These are phyloP conservation scores for Penaeus monodon DNA, from an alignment of 2,888 invertebrate species.

Conservation along the genomic window DNA sequence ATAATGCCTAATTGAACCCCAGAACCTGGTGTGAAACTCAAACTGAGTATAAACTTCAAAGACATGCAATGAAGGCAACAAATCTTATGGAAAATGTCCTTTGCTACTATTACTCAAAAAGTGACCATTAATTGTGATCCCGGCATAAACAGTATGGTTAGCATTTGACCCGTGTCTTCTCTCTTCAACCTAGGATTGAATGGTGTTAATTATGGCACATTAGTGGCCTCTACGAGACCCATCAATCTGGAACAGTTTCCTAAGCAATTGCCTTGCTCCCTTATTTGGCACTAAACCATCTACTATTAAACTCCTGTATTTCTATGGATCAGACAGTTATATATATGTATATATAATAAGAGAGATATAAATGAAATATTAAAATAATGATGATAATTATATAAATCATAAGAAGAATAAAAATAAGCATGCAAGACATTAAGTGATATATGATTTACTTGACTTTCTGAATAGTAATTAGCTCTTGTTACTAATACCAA, in stretches of 20 bases:
- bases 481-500: not conserved
- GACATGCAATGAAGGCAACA: too few species aligned
- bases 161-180: conserved; percentile 59
- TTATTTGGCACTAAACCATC: not conserved
- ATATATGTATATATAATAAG: too few species aligned
- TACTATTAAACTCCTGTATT: not conserved
- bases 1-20: too few species aligned
- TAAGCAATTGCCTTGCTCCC: conserved; percentile 49
- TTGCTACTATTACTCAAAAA: conserved; percentile 39
- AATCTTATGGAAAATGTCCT: not conserved
- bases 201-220: conserved; percentile 58
- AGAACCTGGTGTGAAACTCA: too few species aligned
- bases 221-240: conserved; percentile 46
- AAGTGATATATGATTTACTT: not conserved
- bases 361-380: too few species aligned
- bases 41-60: too few species aligned
- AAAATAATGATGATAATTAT: too few species aligned
- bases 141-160: conserved; percentile 45
- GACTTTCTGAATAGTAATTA: conserved; percentile 3
- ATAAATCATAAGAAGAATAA: too few species aligned
- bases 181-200: conserved; percentile 56
- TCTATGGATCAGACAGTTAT: not conserved
- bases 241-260: conserved; percentile 46
- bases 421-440: too few species aligned
- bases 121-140: conserved; percentile 41